phyloP scores from a whole-genome alignment of 2,888 invertebrate species.

The Epinotia bilunana region DNA sequence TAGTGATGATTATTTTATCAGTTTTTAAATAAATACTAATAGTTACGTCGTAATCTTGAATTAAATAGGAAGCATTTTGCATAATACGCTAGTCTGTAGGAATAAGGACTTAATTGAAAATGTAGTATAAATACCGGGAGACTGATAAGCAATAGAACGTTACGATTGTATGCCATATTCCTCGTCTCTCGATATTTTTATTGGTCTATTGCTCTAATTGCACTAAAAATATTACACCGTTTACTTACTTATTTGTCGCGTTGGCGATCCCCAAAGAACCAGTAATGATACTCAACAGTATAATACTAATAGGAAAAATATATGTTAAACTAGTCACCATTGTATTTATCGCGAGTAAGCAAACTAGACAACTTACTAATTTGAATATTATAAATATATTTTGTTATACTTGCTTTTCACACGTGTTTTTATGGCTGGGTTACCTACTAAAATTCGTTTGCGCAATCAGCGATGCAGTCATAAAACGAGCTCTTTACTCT shows the following conservation, averaged over 20 bases:
- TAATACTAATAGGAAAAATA: background rate
- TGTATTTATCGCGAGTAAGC: background rate
- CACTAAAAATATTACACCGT: too few relatives aligned
- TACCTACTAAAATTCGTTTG: background rate
- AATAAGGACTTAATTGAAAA: too few relatives aligned
- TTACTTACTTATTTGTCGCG: background rate
- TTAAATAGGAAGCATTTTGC: too few relatives aligned
- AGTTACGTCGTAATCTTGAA: too few relatives aligned
- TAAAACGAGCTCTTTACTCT: constrained; percentile 12
- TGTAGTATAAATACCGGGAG: too few relatives aligned
- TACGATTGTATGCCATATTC: too few relatives aligned
- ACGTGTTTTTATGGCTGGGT: constrained; percentile 2
- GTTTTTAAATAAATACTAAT: too few relatives aligned
- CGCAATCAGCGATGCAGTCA: background rate
- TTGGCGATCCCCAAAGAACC: background rate
- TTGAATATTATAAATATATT: background rate
- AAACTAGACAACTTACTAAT: background rate
- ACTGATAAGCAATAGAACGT: too few relatives aligned
- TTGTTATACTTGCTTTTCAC: background rate
- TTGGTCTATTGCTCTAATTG: too few relatives aligned
- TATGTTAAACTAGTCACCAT: background rate
- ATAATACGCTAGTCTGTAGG: too few relatives aligned
- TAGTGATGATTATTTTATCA: too few relatives aligned
- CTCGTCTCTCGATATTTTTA: too few relatives aligned
- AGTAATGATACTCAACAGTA: background rate